Evolutionary conservation across 2,888 invertebrate genomes (phyloP), one percentile per base, ranked within the genome.

Genomic region (Eupithecia abbreviata): DNA sequence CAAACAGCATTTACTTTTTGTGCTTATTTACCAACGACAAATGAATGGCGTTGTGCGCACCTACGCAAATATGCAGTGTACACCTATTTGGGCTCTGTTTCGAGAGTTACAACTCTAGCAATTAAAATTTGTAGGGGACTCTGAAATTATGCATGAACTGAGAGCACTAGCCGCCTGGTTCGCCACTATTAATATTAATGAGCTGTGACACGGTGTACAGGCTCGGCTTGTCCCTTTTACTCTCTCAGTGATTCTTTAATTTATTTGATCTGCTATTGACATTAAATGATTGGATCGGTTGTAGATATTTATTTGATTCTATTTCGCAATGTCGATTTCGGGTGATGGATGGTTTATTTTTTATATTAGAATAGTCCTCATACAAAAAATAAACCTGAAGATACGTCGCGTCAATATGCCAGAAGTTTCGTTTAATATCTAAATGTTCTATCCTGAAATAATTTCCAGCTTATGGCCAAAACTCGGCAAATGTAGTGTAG

Each of bases 181-280:
- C 87, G 87, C 88, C 84, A 82, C 89, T 89, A 92, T 94, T 92
- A 94, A 94, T 94, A 93, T 94, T 93, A 93, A 94, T 94, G 94
- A 92, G 89, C 89, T 87, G 91, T 91, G 93, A 91, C 93, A 92
- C 91, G 90, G 88, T 87, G 89, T 85, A 89, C 90, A 75, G 88
- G 85, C 85, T 86, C 84, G 83, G 30, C 18, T 69, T 45, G 69
- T 69, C 45, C 47, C 30, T 18, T 47, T 43, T 47, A 69, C 47
- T 18, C 18, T 69, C 18, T 30, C 62, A 0, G 10, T 49, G 45
- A 68, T 68, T 68, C n/a, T 68, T 15, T 13, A n/a, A 42, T 68
- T 43, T 42, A n/a, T 45, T 45, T 67, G 3, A 45, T 18, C 7
- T 9, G 30, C 4, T 62, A 58, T 58, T 30, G 9, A 18, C 10